Conservation (phyloP, 1,140 invertebrate species). For the Atopsyche davidsoni region DNA sequence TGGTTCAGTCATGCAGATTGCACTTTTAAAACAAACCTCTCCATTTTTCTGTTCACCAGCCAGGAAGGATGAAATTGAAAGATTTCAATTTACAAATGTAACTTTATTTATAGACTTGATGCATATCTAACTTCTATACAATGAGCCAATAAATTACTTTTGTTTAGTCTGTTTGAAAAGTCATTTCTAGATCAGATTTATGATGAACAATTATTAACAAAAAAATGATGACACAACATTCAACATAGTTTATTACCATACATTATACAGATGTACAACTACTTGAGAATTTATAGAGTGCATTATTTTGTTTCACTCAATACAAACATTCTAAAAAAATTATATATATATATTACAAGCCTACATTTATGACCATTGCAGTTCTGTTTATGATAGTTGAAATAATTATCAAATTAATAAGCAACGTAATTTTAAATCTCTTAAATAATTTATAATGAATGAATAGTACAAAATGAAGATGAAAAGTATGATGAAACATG, state of each 20-base stretch:
- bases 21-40: no score
- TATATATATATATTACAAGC: neutral
- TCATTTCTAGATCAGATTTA: neutral
- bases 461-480: neutral
- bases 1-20: no score
- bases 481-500: neutral
- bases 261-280: conserved; percentile 5
- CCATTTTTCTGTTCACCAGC: no score
- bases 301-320: neutral
- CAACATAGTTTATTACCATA: conserved; percentile 2
- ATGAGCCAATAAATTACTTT: conserved; percentile 20
- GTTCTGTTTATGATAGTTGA: no score
- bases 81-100: conserved; percentile 13
- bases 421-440: neutral
- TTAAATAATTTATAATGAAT: neutral
- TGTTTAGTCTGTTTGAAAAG: neutral
- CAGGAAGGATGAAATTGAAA: no score
- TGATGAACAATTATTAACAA: neutral
- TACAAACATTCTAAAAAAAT: neutral
- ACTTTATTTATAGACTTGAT: conserved; percentile 21
- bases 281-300: neutral
- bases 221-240: conserved; percentile 1
- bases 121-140: conserved; percentile 19
- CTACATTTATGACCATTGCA: no score
- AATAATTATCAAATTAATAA: neutral